Conservation (phyloP, 2,888 invertebrate genomes). For the Diarsia rubi region DNA sequence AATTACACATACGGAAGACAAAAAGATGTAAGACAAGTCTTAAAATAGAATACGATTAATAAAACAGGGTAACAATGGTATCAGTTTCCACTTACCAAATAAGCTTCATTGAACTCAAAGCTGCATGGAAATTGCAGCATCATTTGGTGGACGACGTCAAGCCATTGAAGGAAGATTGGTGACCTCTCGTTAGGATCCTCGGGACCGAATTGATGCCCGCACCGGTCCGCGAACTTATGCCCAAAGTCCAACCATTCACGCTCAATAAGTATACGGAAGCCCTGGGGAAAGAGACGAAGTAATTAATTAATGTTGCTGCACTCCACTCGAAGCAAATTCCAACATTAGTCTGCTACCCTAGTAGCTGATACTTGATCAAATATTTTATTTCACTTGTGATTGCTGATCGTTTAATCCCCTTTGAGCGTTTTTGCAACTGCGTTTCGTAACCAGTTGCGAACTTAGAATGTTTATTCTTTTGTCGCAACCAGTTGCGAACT, state of each 20-base stretch:
- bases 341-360: background rate
- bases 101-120: slow-evolving; percentile 98
- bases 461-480: too few species aligned
- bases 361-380: background rate
- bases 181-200: slow-evolving; percentile 98
- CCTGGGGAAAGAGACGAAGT: slow-evolving; percentile 88
- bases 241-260: slow-evolving; percentile 99
- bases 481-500: too few species aligned
- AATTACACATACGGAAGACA: background rate
- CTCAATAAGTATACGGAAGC: slow-evolving; percentile 98
- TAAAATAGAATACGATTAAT: background rate
- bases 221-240: slow-evolving; percentile 99
- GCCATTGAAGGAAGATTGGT: slow-evolving; percentile 99
- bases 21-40: background rate
- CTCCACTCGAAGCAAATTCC: background rate
- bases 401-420: too few species aligned
- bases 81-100: slow-evolving; percentile 92
- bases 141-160: slow-evolving; percentile 98
- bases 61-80: background rate
- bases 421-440: too few species aligned
- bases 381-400: background rate
- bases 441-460: too few species aligned
- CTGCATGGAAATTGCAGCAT: slow-evolving; percentile 96
- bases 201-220: slow-evolving; percentile 95
- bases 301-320: background rate